Base-by-base conservation (phyloP, 2,797 vertebrate genomes). In the Leuciscus waleckii region DNA sequence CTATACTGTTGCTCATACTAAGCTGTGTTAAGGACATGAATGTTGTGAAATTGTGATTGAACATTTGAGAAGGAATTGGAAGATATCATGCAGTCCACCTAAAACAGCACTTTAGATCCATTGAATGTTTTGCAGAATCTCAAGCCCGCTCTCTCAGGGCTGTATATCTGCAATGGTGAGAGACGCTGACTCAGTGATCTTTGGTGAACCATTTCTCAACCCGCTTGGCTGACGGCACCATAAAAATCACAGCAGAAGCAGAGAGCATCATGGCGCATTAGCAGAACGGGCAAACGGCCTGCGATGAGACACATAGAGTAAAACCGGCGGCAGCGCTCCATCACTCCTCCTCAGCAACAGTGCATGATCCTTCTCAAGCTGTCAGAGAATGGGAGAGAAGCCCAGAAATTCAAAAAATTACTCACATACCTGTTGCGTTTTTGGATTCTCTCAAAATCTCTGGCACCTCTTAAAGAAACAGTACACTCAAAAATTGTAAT, bases 121-220 rank as follows among this genome's bases (percentile, higher is more conserved):
- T 32, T 49, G 26, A 13, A 80, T 75, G 68, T 87, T 65, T 79
- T 17, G 49, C 78, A 80, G 46, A 49, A 86, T 82, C 39, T 58
- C 81, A 83, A 35, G 35, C 10, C 13, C 17, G 17, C 80, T 67
- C 43, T 46, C 56, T 79, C 26, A 32, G 69, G 19, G 70, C 73
- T 58, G 68, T 67, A 74, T 74, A 80, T 85, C 56, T 70, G 86
- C 26, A 73, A 73, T 35, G 41, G 56, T n/a, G 69, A 73, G 73
- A 87, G 85, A 54, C 5, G 92, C 93, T 92, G 93, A 94, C 69
- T 94, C 93, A 93, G 93, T 93, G 88, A 83, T 90, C 92, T 83
- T 69, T 56, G 61, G 85, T n/a, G 4, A 89, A 90, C 92, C 91
- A 88, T 93, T 92, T 91, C 92, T 93, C 93, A 93, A 87, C 83